Percentiles rank a stretch among this genome's conserved stretches.
phyloP scores from a whole-genome alignment of 2,888 invertebrate genomes.

The Cerceris rybyensis region DNA sequence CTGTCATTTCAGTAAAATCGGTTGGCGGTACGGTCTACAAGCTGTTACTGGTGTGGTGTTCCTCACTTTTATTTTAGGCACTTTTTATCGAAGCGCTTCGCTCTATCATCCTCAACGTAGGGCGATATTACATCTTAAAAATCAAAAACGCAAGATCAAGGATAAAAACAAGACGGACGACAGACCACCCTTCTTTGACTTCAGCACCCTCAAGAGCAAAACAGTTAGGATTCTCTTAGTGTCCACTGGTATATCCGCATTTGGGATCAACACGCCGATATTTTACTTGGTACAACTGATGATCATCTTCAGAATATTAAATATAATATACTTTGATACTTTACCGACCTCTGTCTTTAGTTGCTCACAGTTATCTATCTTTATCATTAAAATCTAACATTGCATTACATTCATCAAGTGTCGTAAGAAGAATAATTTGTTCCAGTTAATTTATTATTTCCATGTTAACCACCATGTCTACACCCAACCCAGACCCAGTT shows the following conservation, averaged over 20 bases:
- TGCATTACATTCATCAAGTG: no score
- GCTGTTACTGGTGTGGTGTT: constrained; percentile 93
- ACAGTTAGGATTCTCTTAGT: constrained; percentile 91
- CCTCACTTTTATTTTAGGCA: constrained; percentile 92
- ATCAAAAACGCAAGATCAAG: constrained; percentile 92
- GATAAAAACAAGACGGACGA: constrained; percentile 90
- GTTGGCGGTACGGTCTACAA: constrained; percentile 92
- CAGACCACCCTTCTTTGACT: constrained; percentile 93
- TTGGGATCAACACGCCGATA: constrained; percentile 93
- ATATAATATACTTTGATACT: not conserved
- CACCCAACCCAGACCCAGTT: no score
- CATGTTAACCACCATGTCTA: no score
- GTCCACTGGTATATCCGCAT: constrained; percentile 90
- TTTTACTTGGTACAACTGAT: constrained; percentile 86
- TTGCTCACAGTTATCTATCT: not conserved
- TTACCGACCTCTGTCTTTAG: not conserved
- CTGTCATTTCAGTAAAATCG: constrained; percentile 85
- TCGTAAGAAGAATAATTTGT: no score
- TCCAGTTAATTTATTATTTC: no score
- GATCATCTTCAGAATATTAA: no score
- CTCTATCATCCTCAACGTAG: constrained; percentile 93
- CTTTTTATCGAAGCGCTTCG: constrained; percentile 93
- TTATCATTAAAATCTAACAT: no score
- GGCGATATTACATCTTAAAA: constrained; percentile 94
- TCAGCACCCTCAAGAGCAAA: constrained; percentile 91